Evolutionary conservation across 2,113 vertebrate genomes (phyloP), one percentile per base, ranked within the genome.

Genomic region (Manacus vitellinus): DNA sequence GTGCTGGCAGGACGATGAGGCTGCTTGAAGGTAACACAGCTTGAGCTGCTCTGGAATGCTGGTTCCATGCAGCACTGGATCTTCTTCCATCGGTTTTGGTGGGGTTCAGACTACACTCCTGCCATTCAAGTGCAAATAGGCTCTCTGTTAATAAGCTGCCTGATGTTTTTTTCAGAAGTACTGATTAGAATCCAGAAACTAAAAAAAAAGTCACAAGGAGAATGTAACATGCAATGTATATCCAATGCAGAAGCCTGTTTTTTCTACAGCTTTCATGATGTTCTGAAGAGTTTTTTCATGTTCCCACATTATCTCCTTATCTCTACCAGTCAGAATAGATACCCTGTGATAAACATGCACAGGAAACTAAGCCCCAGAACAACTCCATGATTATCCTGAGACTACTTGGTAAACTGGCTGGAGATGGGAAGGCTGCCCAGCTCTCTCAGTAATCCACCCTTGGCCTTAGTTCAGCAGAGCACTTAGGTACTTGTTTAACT

Each of bases 401-500:
- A 70, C 72, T 85, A 47, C 78, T 83, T 90, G 92, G 93, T 96
- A 89, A 94, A 96, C 92, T 95, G 87, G 85, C 65, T 93, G 75
- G 75, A 93, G 92, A 90, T 94, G 92, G 94, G 93, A 96, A 93
- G 59, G 39, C 74, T 92, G 94, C 93, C 84, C 89, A 89, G 71
- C 67, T 85, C 70, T 83, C 72, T 80, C 88, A 74, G 90, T 88
- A 94, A 95, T 95, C 88, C 80, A 90, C 56, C 72, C 90, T 65
- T 95, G 95, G 94, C 89, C 89, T 10, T 52, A 85, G 2, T 92
- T 94, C 95, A 97, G 88, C 93, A 93, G 78, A 96, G 94, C 92
- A 96, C 95, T 96, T 97, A 95, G 85, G 79, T 92, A 90, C 87
- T 91, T 89, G 71, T 91, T 96, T 83, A 92, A 94, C 66, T 92